Conservation (phyloP, 1,140 invertebrate genomes). For the Neodiprion pinetum region DNA sequence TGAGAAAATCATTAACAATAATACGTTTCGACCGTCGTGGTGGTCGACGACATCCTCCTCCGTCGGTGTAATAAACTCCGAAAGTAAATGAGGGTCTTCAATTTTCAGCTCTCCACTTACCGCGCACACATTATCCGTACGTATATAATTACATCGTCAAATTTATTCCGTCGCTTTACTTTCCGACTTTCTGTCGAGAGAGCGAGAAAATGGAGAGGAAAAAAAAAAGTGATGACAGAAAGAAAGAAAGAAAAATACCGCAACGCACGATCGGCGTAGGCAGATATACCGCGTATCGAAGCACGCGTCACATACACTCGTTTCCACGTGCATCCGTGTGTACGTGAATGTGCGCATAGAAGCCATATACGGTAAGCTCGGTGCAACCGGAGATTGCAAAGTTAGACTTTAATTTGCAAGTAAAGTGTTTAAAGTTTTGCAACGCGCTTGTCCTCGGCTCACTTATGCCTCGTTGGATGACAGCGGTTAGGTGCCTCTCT, state of each 20-base stretch:
- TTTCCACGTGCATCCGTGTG: not conserved
- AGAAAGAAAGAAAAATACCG: not conserved
- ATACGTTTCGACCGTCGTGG: too few species aligned
- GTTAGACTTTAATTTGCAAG: constrained; percentile 7
- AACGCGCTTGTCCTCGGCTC: constrained; percentile 6
- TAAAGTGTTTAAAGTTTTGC: constrained; percentile 7
- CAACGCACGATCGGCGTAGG: not conserved
- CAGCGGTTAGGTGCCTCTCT: not conserved
- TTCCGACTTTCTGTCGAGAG: not conserved
- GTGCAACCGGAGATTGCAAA: constrained; percentile 1
- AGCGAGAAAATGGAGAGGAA: not conserved
- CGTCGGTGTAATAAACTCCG: too few species aligned
- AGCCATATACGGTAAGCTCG: not conserved
- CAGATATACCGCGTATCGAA: not conserved
- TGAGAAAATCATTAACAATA: too few species aligned
- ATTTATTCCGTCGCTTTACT: not conserved
- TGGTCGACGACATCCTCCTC: too few species aligned
- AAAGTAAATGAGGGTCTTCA: not conserved
- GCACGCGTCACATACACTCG: not conserved
- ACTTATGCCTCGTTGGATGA: constrained; percentile 1
- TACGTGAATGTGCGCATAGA: not conserved
- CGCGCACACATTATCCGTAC: too few species aligned
- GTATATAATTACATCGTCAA: not conserved
- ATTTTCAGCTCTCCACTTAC: not conserved
- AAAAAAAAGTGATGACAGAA: not conserved